Base-by-base conservation (phyloP, 2,797 vertebrate species). In the Ptychobarbus kaznakovi region DNA sequence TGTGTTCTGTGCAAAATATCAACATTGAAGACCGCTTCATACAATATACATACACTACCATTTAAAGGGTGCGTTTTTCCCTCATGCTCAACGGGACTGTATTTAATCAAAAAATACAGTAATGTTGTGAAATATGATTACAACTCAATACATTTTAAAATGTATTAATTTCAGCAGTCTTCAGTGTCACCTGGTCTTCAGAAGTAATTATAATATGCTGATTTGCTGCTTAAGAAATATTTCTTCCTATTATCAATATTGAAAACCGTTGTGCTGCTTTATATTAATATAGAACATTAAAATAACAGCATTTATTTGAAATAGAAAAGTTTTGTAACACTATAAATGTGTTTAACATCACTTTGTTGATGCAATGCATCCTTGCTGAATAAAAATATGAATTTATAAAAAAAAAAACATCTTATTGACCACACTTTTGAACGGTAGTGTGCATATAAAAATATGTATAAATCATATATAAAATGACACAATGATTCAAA, bases 401-500 rank as follows among this genome's bases (percentile, higher is more conserved):
- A 49, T 16, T 28, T 2, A 1, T 42, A 42, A 4, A 13, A 61
- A 61, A 61, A n/a, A 61, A 6, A 61, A 25, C 44, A 40, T 15
- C 13, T 25, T 1, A 73, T 2, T 46, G n/a, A 28, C 12, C 42
- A 8, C n/a, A 73, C 13, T 28, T 73, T 73, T 20, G 44, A 74
- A 51, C 1, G 1, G 8, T 74, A 51, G 15, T 32, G 44, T 18
- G 28, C 20, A 44, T 72, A 25, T 44, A 4, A 1, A 18, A 38
- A 9, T 1, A 35, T 38, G 18, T 4, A 69, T 32, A 32, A 8
- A 58, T 77, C 18, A 8, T 11, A 20, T 66, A 49, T 18, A 77
- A 38, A 15, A 35, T 35, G 6, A 38, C 8, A 38, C 16, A 79
- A 79, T 10, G 88, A 87, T 82, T 87, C 70, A 82, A 32, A 49